These are phyloP conservation scores for Sebastes diploproa DNA, from an alignment of 2,797 vertebrate genomes.

Conservation along the genomic window DNA sequence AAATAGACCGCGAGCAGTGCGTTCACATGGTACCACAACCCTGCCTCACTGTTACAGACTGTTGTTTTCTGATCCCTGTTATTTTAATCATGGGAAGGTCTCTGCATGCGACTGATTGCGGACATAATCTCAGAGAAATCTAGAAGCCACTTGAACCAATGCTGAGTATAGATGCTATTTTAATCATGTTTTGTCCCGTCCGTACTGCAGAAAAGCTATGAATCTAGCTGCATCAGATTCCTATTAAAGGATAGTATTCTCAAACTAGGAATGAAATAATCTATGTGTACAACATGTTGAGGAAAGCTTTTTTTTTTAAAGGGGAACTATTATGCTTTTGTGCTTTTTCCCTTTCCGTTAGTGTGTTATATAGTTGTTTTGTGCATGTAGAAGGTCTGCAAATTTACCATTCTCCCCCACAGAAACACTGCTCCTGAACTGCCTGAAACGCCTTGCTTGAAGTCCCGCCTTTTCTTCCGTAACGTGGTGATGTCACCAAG, in stretches of 20 bases:
- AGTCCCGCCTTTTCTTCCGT: too few species aligned
- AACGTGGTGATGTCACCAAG: too few species aligned
- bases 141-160: conserved; percentile 26
- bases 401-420: too few species aligned
- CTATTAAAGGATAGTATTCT: conserved; percentile 7
- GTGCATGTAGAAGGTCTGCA: too few species aligned
- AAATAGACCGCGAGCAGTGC: conserved; percentile 40
- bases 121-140: conserved; percentile 27
- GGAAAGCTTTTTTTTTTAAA: background rate
- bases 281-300: background rate
- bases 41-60: background rate
- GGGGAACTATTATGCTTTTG: too few species aligned
- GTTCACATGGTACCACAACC: conserved; percentile 9
- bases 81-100: conserved; percentile 4
- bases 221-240: conserved; percentile 5
- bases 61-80: conserved; percentile 2
- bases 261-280: background rate
- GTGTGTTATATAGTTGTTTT: too few species aligned
- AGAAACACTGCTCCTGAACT: too few species aligned
- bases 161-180: conserved; percentile 53
- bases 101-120: background rate
- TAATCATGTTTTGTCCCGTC: conserved; percentile 6
- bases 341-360: too few species aligned
- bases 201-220: background rate
- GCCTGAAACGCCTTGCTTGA: too few species aligned